phyloP scores from a whole-genome alignment of 2,113 vertebrate genomes.

The Tragulus kanchil region DNA sequence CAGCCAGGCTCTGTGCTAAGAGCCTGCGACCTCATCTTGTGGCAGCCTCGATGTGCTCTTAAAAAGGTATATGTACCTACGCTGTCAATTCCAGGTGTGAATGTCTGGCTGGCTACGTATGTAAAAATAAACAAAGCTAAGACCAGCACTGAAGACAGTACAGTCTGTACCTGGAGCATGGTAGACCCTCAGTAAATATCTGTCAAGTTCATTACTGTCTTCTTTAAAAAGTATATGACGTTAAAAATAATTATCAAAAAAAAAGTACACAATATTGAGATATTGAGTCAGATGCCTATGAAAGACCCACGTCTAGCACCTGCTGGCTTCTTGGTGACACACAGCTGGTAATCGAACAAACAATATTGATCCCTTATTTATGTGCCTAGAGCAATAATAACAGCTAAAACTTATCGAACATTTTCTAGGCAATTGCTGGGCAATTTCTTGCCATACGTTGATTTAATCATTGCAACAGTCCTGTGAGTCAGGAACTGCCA shows the following conservation, averaged over 20 bases:
- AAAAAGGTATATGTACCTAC: neutral
- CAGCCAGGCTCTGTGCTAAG: neutral
- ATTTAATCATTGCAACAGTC: neutral
- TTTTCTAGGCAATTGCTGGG: neutral
- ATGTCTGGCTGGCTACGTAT: neutral
- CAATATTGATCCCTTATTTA: neutral
- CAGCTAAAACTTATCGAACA: neutral
- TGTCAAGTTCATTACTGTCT: neutral
- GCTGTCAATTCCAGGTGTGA: neutral
- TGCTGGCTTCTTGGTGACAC: neutral
- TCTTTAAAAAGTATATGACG: too few relatives aligned
- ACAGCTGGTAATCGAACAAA: neutral
- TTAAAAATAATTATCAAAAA: too few relatives aligned
- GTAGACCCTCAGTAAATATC: slow-evolving; percentile 58
- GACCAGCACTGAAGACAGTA: neutral
- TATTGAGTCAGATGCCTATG: neutral
- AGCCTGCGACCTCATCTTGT: neutral
- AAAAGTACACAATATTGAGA: neutral
- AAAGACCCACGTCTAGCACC: neutral
- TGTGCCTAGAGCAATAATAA: neutral
- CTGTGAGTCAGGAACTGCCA: neutral
- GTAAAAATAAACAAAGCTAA: slow-evolving; percentile 56
- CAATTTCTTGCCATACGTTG: neutral
- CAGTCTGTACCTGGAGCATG: neutral
- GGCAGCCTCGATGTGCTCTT: neutral